These are phyloP conservation scores for Pelochelys cantorii DNA, from an alignment of 2,797 vertebrate species.

Conservation along the genomic window DNA sequence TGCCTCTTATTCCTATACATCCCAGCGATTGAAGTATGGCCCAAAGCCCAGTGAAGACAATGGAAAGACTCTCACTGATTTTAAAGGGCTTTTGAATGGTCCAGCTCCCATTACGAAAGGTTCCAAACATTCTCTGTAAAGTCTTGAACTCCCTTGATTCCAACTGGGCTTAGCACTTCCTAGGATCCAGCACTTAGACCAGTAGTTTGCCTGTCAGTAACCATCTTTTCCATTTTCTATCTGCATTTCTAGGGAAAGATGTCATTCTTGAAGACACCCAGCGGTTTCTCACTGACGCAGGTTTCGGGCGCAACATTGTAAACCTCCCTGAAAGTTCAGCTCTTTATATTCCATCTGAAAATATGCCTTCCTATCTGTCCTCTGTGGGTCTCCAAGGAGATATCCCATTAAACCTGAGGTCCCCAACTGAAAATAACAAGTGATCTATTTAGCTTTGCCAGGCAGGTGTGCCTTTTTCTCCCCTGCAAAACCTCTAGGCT, in stretches of 20 bases:
- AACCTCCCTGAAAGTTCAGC: conserved; percentile 62
- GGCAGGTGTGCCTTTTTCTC: neutral
- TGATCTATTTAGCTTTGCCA: conserved; percentile 35
- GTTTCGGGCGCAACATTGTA: conserved; percentile 60
- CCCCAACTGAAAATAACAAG: conserved; percentile 52
- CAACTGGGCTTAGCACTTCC: neutral
- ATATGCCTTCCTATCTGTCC: conserved; percentile 52
- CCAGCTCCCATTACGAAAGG: neutral
- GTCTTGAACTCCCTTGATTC: neutral
- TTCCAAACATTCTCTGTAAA: neutral
- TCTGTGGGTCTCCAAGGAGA: conserved; percentile 52
- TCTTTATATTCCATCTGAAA: conserved; percentile 61
- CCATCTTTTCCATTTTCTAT: neutral
- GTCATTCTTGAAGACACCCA: conserved; percentile 57
- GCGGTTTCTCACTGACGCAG: conserved; percentile 45
- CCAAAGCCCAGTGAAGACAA: neutral
- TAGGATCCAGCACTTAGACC: neutral
- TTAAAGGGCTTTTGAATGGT: neutral
- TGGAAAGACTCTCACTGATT: neutral
- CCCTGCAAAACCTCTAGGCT: neutral
- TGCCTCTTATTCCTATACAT: neutral
- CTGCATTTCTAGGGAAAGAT: conserved; percentile 66
- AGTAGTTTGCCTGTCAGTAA: neutral
- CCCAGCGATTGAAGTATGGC: neutral
- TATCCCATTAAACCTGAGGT: conserved; percentile 54